Evolutionary conservation across 2,797 vertebrate species (phyloP).

Genomic region (Anabacerthia variegaticeps): DNA sequence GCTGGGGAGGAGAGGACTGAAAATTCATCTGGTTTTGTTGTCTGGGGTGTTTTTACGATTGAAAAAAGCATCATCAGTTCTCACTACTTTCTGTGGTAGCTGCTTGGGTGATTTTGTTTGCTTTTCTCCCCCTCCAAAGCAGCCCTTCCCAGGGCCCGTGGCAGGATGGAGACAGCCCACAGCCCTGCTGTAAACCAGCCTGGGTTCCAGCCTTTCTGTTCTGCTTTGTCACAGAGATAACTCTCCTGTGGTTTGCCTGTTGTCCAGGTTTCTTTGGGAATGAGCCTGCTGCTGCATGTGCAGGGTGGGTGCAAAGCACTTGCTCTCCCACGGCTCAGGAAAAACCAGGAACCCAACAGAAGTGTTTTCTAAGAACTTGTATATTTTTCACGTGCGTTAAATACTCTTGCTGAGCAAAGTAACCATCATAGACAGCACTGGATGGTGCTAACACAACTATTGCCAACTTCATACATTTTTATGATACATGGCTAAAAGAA

Average conservation of each 20-base stretch:
- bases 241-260: neutral
- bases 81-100: neutral
- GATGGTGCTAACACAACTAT: accelerated
- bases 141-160: neutral
- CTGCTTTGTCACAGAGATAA: neutral
- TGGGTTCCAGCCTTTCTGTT: neutral
- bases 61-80: neutral
- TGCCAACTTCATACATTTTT: neutral
- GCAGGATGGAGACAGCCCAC: neutral
- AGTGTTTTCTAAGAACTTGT: neutral
- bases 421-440: accelerated
- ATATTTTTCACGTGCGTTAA: accelerated
- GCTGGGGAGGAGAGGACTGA: neutral
- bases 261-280: neutral
- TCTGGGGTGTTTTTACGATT: neutral
- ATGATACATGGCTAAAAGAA: neutral
- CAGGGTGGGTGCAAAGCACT: neutral
- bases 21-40: neutral
- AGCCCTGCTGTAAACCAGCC: neutral
- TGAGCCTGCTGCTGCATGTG: neutral
- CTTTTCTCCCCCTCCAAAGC: neutral
- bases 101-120: neutral
- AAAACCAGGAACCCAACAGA: neutral
- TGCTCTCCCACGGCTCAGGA: accelerated
- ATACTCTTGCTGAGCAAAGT: neutral